These are phyloP conservation scores for Nomada hirtipes DNA, from an alignment of 2,888 invertebrate species.

Conservation along the genomic window DNA sequence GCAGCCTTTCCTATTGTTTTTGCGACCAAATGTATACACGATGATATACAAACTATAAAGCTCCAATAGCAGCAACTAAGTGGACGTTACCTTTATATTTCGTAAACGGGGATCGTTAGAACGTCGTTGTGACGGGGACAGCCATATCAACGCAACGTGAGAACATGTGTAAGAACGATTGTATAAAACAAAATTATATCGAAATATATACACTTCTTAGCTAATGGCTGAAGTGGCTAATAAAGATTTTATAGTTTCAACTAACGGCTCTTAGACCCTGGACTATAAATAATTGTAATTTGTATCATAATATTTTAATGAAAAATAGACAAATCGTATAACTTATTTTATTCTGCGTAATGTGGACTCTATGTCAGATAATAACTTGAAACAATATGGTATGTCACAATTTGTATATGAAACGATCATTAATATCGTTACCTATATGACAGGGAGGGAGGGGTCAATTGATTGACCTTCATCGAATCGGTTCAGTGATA, in stretches of 20 bases:
- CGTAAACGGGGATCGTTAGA: slow-evolving; percentile 27
- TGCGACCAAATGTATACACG: slow-evolving; percentile 34
- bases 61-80: slow-evolving; percentile 12
- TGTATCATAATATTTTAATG: slow-evolving; percentile 80
- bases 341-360: slow-evolving; percentile 81
- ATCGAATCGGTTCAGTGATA: slow-evolving; percentile 49
- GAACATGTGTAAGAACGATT: slow-evolving; percentile 60
- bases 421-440: slow-evolving; percentile 58
- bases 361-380: slow-evolving; percentile 76
- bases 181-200: slow-evolving; percentile 67
- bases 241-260: slow-evolving; percentile 76
- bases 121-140: slow-evolving; percentile 32
- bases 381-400: slow-evolving; percentile 69
- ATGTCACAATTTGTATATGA: slow-evolving; percentile 74
- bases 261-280: slow-evolving; percentile 81
- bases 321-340: slow-evolving; percentile 78
- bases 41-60: slow-evolving; percentile 16
- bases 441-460: slow-evolving; percentile 50
- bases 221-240: slow-evolving; percentile 45
- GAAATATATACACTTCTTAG: slow-evolving; percentile 61
- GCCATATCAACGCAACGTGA: slow-evolving; percentile 62
- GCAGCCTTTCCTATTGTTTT: slow-evolving; percentile 63
- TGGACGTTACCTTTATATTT: slow-evolving; percentile 29
- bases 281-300: slow-evolving; percentile 81
- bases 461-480: slow-evolving; percentile 39